Conservation (phyloP, 2,888 invertebrate species). For the Hyppa rectilinea region DNA sequence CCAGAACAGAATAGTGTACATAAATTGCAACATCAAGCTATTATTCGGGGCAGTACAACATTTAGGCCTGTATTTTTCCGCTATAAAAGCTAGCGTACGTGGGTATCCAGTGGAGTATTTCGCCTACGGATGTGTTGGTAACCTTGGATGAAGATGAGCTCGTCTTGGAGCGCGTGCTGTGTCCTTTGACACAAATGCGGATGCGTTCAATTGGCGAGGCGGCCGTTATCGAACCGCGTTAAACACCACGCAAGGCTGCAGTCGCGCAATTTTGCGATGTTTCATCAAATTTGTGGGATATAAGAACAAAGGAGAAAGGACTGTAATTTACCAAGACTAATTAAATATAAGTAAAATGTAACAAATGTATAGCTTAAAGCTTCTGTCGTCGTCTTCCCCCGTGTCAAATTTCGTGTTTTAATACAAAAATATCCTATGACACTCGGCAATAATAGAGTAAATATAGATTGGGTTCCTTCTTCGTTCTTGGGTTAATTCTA, state of each 20-base stretch:
- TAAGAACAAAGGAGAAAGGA: slow-evolving; percentile 29
- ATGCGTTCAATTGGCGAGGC: slow-evolving; percentile 87
- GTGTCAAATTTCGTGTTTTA: too few species aligned
- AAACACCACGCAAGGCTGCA: slow-evolving; percentile 87
- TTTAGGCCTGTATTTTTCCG: slow-evolving; percentile 60
- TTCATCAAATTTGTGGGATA: slow-evolving; percentile 40
- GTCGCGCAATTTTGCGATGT: slow-evolving; percentile 65
- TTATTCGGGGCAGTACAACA: slow-evolving; percentile 21
- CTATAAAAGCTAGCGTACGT: slow-evolving; percentile 74
- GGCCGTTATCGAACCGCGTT: slow-evolving; percentile 88
- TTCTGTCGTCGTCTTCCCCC: too few species aligned
- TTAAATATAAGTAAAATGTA: neutral
- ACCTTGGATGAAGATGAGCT: slow-evolving; percentile 86
- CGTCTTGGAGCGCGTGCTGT: slow-evolving; percentile 87
- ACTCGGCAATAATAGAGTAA: too few species aligned
- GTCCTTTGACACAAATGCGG: slow-evolving; percentile 90
- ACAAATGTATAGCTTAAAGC: neutral
- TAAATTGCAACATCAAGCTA: slow-evolving; percentile 1
- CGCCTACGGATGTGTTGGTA: slow-evolving; percentile 81
- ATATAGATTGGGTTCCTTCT: too few species aligned
- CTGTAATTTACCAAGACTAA: neutral
- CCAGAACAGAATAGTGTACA: neutral
- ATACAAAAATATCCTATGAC: too few species aligned
- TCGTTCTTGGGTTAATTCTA: too few species aligned
- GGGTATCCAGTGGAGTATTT: slow-evolving; percentile 73